phyloP scores from a whole-genome alignment of 2,797 vertebrate genomes.

The Darevskia nairensis region DNA sequence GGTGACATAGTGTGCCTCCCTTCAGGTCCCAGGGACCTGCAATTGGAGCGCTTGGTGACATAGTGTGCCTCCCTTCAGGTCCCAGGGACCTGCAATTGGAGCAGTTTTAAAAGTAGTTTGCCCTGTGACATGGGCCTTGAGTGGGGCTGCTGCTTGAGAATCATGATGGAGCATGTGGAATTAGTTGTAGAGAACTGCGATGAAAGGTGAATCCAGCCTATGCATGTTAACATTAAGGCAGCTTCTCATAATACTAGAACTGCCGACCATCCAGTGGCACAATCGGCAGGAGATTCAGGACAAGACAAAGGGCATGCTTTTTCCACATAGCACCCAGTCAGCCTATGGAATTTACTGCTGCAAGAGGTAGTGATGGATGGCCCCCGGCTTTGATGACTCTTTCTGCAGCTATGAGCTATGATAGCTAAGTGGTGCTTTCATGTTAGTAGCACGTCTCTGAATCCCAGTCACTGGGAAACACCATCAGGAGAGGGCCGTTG shows the following conservation, averaged over 20 bases:
- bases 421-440: not conserved
- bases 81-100: no score
- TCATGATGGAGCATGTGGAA: not conserved
- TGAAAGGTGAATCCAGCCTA: not conserved
- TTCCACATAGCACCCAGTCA: no score
- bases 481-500: not conserved
- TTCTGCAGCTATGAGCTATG: not conserved
- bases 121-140: not conserved
- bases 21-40: no score
- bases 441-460: not conserved
- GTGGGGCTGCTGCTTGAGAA: no score
- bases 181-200: not conserved
- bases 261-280: not conserved
- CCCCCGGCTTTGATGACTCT: no score
- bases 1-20: no score
- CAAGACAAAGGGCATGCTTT: not conserved
- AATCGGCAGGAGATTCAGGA: not conserved
- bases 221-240: not conserved
- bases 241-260: not conserved
- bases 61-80: no score
- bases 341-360: not conserved
- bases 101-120: no score
- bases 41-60: no score
- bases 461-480: no score
- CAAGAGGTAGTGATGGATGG: not conserved